Evolutionary conservation across 2,888 invertebrate genomes (phyloP).

Genomic region (Andricus curvator): DNA sequence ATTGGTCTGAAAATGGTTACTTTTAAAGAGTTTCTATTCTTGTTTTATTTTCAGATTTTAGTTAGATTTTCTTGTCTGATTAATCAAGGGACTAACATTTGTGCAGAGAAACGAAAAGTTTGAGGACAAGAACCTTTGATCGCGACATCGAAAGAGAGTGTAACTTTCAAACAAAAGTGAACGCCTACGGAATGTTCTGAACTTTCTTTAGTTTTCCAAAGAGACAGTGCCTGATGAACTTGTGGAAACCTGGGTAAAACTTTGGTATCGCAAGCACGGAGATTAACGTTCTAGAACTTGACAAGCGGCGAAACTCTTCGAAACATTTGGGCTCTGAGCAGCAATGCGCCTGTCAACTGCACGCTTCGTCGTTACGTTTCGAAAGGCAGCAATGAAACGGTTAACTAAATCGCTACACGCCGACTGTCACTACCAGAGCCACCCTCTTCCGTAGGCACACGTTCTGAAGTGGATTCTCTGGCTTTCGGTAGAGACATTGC

Average conservation of each 20-base stretch:
- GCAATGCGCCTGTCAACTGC: conserved; percentile 67
- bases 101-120: no score
- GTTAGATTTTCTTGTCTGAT: no score
- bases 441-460: neutral
- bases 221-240: neutral
- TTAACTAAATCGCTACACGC: conserved; percentile 76
- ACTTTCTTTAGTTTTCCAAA: neutral
- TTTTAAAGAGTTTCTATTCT: no score
- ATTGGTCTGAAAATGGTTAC: no score
- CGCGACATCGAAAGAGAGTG: neutral
- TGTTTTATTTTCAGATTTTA: no score
- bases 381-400: conserved; percentile 77
- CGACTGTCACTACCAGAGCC: conserved; percentile 71
- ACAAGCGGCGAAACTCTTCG: neutral
- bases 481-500: neutral
- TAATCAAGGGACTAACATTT: no score
- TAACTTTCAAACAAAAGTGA: neutral
- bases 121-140: no score
- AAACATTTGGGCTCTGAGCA: conserved; percentile 35
- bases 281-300: neutral
- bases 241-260: neutral
- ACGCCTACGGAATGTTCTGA: neutral
- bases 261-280: neutral
- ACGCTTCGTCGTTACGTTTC: conserved; percentile 75
- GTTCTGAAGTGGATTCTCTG: neutral